A percentile compares a stretch with the other conserved stretches of the same genome.
Evolutionary conservation across 2,888 invertebrate species (phyloP).

Genomic region (Drosophila quinaria): DNA sequence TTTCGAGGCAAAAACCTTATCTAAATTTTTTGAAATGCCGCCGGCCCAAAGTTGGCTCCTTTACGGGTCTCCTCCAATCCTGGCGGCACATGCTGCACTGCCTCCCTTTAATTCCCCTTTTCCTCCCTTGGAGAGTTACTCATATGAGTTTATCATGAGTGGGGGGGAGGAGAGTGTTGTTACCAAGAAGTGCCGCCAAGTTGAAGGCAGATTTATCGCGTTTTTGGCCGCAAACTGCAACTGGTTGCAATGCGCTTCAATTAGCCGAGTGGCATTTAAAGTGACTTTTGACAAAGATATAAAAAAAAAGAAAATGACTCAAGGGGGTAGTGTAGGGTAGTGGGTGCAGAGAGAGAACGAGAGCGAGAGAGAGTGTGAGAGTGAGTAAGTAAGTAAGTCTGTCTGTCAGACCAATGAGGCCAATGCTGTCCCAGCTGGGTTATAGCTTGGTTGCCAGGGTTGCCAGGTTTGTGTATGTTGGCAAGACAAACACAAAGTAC

Average conservation of each 20-base stretch:
- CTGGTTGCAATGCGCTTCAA: slow-evolving; percentile 45
- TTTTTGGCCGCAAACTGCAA: slow-evolving; percentile 29
- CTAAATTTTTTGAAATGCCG: slow-evolving; percentile 82
- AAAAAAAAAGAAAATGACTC: background rate
- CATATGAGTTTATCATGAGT: slow-evolving; percentile 2
- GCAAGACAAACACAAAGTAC: slow-evolving; percentile 75
- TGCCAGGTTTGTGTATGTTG: slow-evolving; percentile 70
- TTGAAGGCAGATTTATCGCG: slow-evolving; percentile 38
- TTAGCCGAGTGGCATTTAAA: slow-evolving; percentile 41
- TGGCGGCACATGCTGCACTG: slow-evolving; percentile 1
- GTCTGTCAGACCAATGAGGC: slow-evolving; percentile 6
- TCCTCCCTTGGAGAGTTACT: background rate
- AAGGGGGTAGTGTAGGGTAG: background rate
- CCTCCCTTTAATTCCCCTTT: background rate
- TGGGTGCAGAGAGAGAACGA: background rate
- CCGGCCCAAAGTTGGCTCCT: slow-evolving; percentile 25
- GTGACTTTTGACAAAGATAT: slow-evolving; percentile 12
- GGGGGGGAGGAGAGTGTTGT: background rate
- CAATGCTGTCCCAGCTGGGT: slow-evolving; percentile 17
- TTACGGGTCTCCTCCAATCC: slow-evolving; percentile 3
- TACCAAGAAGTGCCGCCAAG: slow-evolving; percentile 29
- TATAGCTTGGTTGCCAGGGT: slow-evolving; percentile 10
- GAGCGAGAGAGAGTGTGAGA: no score
- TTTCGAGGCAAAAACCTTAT: slow-evolving; percentile 85
- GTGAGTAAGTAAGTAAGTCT: slow-evolving; percentile 20